Conservation (phyloP, 2,888 invertebrate species). For the Amiota minor region DNA sequence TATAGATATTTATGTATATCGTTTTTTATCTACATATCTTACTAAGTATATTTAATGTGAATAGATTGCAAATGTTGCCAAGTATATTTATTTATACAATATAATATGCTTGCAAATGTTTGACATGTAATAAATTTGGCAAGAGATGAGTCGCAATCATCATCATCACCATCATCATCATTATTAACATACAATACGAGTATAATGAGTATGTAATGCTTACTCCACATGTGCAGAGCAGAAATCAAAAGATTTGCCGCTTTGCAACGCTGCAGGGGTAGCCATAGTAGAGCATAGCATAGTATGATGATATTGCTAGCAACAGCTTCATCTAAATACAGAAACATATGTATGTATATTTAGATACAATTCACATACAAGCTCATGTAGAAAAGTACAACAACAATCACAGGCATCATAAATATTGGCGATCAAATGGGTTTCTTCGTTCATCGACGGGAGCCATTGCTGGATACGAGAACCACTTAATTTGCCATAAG, state of each 20-base stretch:
- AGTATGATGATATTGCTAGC: too few relatives aligned
- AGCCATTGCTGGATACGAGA: constrained; percentile 32
- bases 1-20: not conserved
- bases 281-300: too few relatives aligned
- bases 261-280: not conserved
- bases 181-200: not conserved
- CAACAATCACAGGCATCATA: constrained; percentile 8
- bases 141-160: not conserved
- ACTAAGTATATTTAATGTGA: too few relatives aligned
- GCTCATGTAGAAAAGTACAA: not conserved
- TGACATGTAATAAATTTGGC: constrained; percentile 12
- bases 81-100: not conserved
- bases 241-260: constrained; percentile 23
- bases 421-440: constrained; percentile 21
- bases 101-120: not conserved
- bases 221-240: not conserved
- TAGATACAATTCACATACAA: not conserved
- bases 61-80: not conserved
- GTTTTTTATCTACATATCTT: too few relatives aligned
- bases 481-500: constrained; percentile 45
- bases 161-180: not conserved
- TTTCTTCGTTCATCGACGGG: not conserved
- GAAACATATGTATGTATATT: too few relatives aligned
- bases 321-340: too few relatives aligned
- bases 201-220: not conserved